A percentile compares a stretch with the other conserved stretches of the same genome.
Conservation (phyloP, 2,888 invertebrate species). For the Ophion slaviceki region DNA sequence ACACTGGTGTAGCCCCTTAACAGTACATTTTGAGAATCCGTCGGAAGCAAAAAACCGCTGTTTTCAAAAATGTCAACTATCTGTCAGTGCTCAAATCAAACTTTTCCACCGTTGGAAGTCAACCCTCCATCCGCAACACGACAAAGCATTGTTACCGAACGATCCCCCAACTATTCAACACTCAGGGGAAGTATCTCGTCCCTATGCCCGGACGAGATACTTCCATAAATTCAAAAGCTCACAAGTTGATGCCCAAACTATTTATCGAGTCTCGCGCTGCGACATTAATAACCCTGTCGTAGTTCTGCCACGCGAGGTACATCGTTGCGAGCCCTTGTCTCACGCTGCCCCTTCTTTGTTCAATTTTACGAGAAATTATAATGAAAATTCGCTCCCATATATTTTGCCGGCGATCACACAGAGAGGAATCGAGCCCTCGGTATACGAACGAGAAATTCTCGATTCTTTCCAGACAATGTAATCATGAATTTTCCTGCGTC, state of each 20-base stretch:
- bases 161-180: too few relatives aligned
- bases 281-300: conserved; percentile 70
- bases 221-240: background rate
- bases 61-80: too few relatives aligned
- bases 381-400: conserved; percentile 31
- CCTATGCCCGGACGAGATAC: background rate
- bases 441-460: background rate
- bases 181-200: too few relatives aligned
- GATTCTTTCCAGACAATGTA: conserved; percentile 24
- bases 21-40: too few relatives aligned
- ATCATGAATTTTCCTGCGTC: conserved; percentile 19
- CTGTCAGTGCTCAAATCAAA: too few relatives aligned
- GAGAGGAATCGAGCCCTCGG: background rate
- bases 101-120: too few relatives aligned
- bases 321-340: background rate
- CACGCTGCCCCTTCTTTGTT: conserved; percentile 38
- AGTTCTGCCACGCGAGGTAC: conserved; percentile 26
- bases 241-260: conserved; percentile 71
- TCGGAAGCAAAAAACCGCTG: too few relatives aligned
- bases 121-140: too few relatives aligned
- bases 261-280: conserved; percentile 73
- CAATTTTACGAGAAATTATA: conserved; percentile 37
- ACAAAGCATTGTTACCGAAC: too few relatives aligned
- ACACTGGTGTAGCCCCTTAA: too few relatives aligned
- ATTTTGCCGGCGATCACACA: background rate